Evolutionary conservation across 1,140 invertebrate genomes (phyloP), one percentile per base, ranked within the genome.

Genomic region (Papilio dardanus): DNA sequence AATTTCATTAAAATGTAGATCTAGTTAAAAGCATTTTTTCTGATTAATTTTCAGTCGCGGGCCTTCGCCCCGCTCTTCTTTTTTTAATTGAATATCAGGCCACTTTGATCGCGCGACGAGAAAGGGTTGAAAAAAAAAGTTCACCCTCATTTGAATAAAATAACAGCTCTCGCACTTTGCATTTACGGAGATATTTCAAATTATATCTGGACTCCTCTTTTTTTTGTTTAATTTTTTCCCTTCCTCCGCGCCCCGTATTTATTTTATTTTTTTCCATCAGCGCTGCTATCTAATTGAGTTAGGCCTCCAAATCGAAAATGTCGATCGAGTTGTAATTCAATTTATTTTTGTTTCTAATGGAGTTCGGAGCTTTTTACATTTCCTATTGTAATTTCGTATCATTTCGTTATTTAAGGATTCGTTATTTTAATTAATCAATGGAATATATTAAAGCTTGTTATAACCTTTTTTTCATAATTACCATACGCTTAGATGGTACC

Each of bases 1-100:
- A 92, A 93, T 93, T 93, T 92, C 90, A 93, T 93, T 91, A 92
- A 93, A 93, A 93, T 93, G 91, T 93, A 93, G 91, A 93, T 93
- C 89, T 92, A 93, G 91, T 92, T 93, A 93, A 93, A 93, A 93
- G 91, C 91, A 92, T 93, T 93, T 93, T 93, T 93, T 93, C 90
- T 93, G 91, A 93, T 93, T 93, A 93, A 93, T 93, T 93, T 93
- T 91, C 91, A 93, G 90, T 91, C 90, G 90, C 89, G 88, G 84
- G 77, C 82, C 81, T 79, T 21, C 54, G 54, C 31, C 73, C 62
- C 79, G 85, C 88, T 93, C 88, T 91, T 91, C 87, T 93, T 92
- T 93, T 92, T 93, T 93, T 93, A 93, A 93, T 93, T 93, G 91
- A 93, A 93, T 93, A 93, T 93, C 90, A 90, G 91, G 91, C 90